Conservation (phyloP, 1,140 invertebrate genomes). For the Melipona quadrifasciata region DNA sequence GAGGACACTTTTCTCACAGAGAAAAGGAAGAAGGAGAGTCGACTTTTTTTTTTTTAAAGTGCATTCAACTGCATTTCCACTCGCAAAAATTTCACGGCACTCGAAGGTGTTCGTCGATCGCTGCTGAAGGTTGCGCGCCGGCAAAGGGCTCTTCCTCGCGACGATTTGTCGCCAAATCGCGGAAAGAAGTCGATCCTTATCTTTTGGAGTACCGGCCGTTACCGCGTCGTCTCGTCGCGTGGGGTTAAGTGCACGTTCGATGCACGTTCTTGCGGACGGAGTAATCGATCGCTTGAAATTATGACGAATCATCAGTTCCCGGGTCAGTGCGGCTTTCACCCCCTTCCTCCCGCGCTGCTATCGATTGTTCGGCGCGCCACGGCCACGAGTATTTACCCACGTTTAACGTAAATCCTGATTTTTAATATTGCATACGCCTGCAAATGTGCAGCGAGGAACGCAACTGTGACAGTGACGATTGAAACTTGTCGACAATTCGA, state of each 20-base stretch:
- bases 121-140: background rate
- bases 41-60: no score
- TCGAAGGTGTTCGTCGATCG: background rate
- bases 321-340: background rate
- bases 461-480: no score
- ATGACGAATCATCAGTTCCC: conserved; percentile 24
- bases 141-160: background rate
- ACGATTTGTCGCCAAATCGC: background rate
- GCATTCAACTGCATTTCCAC: no score
- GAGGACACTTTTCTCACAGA: no score
- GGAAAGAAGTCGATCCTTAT: background rate
- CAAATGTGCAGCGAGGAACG: no score
- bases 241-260: conserved; percentile 14
- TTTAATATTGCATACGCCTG: no score
- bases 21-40: no score
- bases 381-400: background rate
- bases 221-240: background rate
- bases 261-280: background rate
- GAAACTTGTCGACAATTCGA: no score
- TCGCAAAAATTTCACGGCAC: background rate
- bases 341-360: background rate
- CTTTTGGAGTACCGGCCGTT: conserved; percentile 40
- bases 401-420: no score
- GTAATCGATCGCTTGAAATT: conserved; percentile 23
- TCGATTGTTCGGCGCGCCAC: background rate